phyloP scores from a whole-genome alignment of 2,888 invertebrate genomes.

The Slavum lentiscoides region DNA sequence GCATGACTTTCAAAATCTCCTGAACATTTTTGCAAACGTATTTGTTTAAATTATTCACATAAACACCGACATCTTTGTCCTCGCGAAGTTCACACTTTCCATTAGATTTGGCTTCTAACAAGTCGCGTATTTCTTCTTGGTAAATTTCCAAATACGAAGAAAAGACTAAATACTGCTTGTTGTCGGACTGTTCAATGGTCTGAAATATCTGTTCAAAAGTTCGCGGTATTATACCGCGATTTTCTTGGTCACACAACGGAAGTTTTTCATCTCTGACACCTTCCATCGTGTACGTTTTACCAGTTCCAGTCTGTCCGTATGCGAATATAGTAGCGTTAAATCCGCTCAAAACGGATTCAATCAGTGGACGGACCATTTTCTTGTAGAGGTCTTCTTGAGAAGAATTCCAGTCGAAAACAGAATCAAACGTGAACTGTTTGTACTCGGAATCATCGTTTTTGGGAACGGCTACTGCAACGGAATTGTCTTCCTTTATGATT shows the following conservation, averaged over 20 bases:
- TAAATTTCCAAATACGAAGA: slow-evolving; percentile 98
- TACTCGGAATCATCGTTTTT: slow-evolving; percentile 74
- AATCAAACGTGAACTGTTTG: slow-evolving; percentile 96
- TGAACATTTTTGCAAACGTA: slow-evolving; percentile 90
- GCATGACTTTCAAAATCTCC: slow-evolving; percentile 94
- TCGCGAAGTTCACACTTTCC: slow-evolving; percentile 75
- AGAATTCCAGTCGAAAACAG: slow-evolving; percentile 90
- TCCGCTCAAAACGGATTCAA: slow-evolving; percentile 92
- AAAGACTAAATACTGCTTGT: slow-evolving; percentile 92
- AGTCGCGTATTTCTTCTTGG: slow-evolving; percentile 70
- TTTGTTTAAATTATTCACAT: slow-evolving; percentile 92
- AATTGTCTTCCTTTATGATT: slow-evolving; percentile 82
- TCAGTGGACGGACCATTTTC: slow-evolving; percentile 91
- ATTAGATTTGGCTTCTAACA: slow-evolving; percentile 72
- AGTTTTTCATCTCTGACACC: slow-evolving; percentile 90
- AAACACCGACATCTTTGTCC: slow-evolving; percentile 82
- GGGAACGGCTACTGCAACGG: slow-evolving; percentile 87
- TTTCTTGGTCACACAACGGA: slow-evolving; percentile 96
- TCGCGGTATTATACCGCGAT: slow-evolving; percentile 83
- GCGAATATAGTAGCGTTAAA: slow-evolving; percentile 99
- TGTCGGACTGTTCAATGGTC: slow-evolving; percentile 87
- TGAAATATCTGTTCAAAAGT: slow-evolving; percentile 97
- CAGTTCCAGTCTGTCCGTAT: slow-evolving; percentile 98
- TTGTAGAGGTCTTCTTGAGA: slow-evolving; percentile 92
- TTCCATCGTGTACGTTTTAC: slow-evolving; percentile 74